These are phyloP conservation scores for Rhopilema esculentum DNA, from an alignment of 30 jellyfish, hydroid and myxozoan genomes.

Conservation along the genomic window DNA sequence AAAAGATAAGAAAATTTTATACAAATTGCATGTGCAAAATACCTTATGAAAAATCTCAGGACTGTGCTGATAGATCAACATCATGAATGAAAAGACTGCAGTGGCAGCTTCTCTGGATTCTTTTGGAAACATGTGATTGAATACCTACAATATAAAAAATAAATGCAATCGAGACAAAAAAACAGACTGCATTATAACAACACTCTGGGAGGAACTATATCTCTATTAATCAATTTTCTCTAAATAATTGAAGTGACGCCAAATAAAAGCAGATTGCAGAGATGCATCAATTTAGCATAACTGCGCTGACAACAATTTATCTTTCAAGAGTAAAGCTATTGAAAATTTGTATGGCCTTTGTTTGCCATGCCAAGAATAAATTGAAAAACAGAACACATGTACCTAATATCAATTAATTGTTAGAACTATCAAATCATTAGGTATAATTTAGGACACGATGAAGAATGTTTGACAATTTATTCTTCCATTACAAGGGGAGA, in stretches of 20 bases:
- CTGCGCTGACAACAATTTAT: background rate
- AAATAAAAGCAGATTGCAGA: background rate
- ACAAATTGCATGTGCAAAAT: background rate
- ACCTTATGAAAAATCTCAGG: conserved; percentile 88
- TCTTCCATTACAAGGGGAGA: too few relatives aligned
- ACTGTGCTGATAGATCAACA: conserved; percentile 75
- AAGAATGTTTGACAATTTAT: too few relatives aligned
- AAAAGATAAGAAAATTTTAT: too few relatives aligned
- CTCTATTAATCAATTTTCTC: background rate
- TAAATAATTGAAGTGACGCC: too few relatives aligned
- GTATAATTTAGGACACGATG: too few relatives aligned
- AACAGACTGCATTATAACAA: background rate
- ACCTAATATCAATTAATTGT: too few relatives aligned
- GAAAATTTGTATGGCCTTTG: too few relatives aligned
- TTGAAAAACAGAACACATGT: too few relatives aligned
- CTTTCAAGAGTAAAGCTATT: too few relatives aligned
- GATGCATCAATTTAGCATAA: background rate
- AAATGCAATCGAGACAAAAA: background rate
- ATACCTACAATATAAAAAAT: conserved; percentile 66
- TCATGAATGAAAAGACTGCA: conserved; percentile 73
- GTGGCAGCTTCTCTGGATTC: conserved; percentile 74
- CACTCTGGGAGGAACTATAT: background rate
- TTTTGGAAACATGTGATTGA: conserved; percentile 61
- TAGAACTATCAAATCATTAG: too few relatives aligned
- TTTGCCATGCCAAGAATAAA: too few relatives aligned